phyloP scores from a whole-genome alignment of 2,113 vertebrate genomes.

The Barbus barbus region DNA sequence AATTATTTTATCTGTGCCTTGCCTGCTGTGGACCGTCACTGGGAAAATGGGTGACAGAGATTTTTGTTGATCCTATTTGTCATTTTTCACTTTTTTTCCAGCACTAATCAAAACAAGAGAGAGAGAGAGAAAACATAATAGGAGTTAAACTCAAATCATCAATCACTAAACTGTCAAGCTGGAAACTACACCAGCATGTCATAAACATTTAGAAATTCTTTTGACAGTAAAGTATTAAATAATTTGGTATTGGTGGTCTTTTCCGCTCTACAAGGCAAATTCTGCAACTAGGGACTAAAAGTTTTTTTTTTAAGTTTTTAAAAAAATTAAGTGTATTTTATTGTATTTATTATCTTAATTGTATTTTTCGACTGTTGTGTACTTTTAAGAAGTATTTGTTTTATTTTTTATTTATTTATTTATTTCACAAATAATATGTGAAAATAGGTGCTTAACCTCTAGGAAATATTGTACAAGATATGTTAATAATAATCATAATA shows the following conservation, averaged over 20 bases:
- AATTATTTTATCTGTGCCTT: constrained; percentile 55
- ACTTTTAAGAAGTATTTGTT: background rate
- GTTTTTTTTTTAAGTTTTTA: too few relatives aligned
- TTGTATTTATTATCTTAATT: too few relatives aligned
- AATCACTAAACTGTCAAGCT: constrained; percentile 42
- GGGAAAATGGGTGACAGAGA: background rate
- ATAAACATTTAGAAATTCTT: background rate
- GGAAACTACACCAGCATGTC: background rate
- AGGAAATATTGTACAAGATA: background rate
- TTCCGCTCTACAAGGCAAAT: background rate
- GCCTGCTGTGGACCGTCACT: constrained; percentile 54
- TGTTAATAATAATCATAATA: background rate
- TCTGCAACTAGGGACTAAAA: background rate
- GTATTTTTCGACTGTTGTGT: too few relatives aligned
- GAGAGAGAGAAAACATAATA: constrained; percentile 8
- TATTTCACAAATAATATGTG: background rate
- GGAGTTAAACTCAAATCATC: constrained; percentile 41
- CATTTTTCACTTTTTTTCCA: constrained; percentile 19
- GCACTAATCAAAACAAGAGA: constrained; percentile 33
- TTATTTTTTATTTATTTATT: background rate
- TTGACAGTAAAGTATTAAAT: background rate
- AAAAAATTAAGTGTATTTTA: too few relatives aligned
- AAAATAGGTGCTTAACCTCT: background rate
- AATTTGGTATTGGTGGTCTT: background rate
- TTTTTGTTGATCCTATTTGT: constrained; percentile 43